phyloP scores from a whole-genome alignment of 2,113 vertebrate species.

The Drymodes brunneopygia region DNA sequence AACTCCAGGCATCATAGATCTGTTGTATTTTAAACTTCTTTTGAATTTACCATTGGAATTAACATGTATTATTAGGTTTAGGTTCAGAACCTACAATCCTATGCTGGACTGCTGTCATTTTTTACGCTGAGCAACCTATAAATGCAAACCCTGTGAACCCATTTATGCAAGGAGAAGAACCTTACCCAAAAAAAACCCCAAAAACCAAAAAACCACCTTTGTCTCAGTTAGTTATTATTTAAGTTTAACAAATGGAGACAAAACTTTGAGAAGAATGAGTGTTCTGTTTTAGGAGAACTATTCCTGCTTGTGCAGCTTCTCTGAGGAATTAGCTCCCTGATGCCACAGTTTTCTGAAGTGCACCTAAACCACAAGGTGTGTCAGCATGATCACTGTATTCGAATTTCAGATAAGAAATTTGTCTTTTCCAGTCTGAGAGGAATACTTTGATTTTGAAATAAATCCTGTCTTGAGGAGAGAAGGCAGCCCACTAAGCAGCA shows the following conservation, averaged over 20 bases:
- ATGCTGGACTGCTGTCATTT: neutral
- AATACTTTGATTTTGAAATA: neutral
- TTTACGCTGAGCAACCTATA: neutral
- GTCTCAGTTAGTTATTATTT: neutral
- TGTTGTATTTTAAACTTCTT: neutral
- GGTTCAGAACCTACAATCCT: neutral
- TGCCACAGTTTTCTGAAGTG: neutral
- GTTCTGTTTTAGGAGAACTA: neutral
- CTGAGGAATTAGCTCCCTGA: neutral
- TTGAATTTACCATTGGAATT: neutral
- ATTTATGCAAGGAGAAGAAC: neutral
- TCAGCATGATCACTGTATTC: neutral
- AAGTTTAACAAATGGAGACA: neutral
- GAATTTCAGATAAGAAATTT: neutral
- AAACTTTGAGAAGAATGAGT: neutral
- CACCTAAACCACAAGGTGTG: neutral
- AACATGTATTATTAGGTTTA: neutral
- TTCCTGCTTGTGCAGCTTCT: neutral
- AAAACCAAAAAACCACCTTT: neutral
- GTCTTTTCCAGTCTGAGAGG: neutral
- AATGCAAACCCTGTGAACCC: fast-evolving
- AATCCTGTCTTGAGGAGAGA: neutral
- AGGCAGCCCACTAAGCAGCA: neutral
- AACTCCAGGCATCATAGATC: neutral
- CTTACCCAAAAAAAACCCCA: neutral